phyloP scores from a whole-genome alignment of 2,888 invertebrate genomes.

The Horisme vitalbata region DNA sequence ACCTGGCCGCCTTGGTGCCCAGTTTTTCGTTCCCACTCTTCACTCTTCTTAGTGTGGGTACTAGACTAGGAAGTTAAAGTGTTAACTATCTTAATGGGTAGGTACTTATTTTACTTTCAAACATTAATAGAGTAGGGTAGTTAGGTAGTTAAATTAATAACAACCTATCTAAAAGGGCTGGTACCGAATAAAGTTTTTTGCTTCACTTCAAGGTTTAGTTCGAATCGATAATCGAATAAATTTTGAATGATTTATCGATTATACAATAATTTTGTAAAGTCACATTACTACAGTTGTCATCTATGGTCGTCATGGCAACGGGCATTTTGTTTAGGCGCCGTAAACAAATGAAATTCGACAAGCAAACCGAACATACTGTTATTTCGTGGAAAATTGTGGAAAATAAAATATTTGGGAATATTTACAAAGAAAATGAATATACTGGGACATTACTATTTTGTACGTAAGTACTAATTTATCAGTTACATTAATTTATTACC shows the following conservation, averaged over 20 bases:
- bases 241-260: conserved; percentile 52
- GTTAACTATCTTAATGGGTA: too few relatives aligned
- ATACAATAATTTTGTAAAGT: conserved; percentile 41
- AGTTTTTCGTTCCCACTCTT: too few relatives aligned
- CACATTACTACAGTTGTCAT: conserved; percentile 63
- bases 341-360: conserved; percentile 77
- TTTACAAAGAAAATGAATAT: conserved; percentile 52
- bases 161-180: too few relatives aligned
- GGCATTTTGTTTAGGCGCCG: conserved; percentile 63
- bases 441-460: conserved; percentile 44
- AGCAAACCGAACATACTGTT: conserved; percentile 54
- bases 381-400: conserved; percentile 35
- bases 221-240: conserved; percentile 36
- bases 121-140: too few relatives aligned
- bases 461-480: conserved; percentile 51
- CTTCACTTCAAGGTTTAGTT: too few relatives aligned
- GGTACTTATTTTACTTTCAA: too few relatives aligned
- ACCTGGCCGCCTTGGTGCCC: too few relatives aligned
- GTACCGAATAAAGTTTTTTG: too few relatives aligned
- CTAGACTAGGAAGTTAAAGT: too few relatives aligned
- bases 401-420: conserved; percentile 31
- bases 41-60: too few relatives aligned
- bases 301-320: conserved; percentile 61
- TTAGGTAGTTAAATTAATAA: too few relatives aligned
- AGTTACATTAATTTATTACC: conserved; percentile 8